phyloP scores from a whole-genome alignment of 2,888 invertebrate genomes.

The Pediacus dermestoides region DNA sequence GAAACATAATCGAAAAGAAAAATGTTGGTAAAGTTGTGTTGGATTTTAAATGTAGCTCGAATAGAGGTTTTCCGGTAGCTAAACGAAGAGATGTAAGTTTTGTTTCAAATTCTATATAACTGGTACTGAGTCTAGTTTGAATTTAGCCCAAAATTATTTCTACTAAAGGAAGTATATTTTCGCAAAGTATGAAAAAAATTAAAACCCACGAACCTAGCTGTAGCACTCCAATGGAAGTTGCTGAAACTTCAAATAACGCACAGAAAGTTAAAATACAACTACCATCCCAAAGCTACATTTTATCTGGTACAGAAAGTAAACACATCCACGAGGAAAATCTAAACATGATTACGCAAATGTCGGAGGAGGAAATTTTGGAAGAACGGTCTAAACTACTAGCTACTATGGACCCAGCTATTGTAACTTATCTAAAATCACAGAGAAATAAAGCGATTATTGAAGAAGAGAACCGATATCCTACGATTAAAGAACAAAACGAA shows the following conservation, averaged over 20 bases:
- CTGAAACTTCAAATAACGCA: constrained; percentile 26
- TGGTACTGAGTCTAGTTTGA: constrained; percentile 3
- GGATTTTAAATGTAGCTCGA: constrained; percentile 32
- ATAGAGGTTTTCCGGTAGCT: constrained; percentile 54
- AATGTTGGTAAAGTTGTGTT: constrained; percentile 19
- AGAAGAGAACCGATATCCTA: constrained; percentile 25
- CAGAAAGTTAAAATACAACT: constrained; percentile 32
- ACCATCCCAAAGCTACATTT: constrained; percentile 48
- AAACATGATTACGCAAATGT: constrained; percentile 63
- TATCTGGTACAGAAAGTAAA: constrained; percentile 51
- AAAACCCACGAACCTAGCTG: constrained; percentile 34
- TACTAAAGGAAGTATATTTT: constrained; percentile 53
- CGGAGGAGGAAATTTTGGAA: constrained; percentile 67
- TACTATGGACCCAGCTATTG: constrained; percentile 62
- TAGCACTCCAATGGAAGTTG: constrained; percentile 27
- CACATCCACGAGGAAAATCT: constrained; percentile 75
- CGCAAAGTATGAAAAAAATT: constrained; percentile 49
- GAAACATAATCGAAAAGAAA: constrained; percentile 58
- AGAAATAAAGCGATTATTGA: constrained; percentile 39
- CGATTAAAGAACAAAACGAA: constrained; percentile 47
- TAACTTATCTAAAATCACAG: constrained; percentile 61
- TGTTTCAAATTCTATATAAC: constrained; percentile 3
- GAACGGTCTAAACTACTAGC: constrained; percentile 68
- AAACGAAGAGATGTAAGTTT: constrained; percentile 46
- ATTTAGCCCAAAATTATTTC: constrained; percentile 33